phyloP scores from a whole-genome alignment of 2,888 invertebrate genomes.

The Rhagonycha fulva region DNA sequence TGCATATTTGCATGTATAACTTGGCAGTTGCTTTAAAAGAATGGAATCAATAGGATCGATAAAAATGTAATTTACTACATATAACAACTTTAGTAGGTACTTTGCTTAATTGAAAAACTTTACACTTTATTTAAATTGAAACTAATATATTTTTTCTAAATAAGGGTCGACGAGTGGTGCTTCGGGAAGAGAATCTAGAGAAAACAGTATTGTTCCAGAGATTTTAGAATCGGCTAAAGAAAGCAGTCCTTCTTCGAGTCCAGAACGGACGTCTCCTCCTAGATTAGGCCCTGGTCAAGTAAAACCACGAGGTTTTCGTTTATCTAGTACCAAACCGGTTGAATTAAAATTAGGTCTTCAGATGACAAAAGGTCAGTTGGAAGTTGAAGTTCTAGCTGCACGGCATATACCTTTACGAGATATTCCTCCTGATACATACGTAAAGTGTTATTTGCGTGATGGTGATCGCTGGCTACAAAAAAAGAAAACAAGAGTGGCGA shows the following conservation, averaged over 20 bases:
- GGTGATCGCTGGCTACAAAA: conserved; percentile 89
- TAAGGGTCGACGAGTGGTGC: conserved; percentile 42
- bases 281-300: conserved; percentile 79
- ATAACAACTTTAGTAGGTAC: background rate
- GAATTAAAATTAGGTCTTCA: conserved; percentile 87
- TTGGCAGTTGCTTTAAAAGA: background rate
- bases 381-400: conserved; percentile 82
- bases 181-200: conserved; percentile 56
- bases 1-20: background rate
- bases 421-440: conserved; percentile 85
- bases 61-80: background rate
- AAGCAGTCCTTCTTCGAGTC: conserved; percentile 62
- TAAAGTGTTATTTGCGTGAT: conserved; percentile 90
- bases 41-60: background rate
- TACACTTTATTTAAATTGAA: background rate
- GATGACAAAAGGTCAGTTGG: conserved; percentile 89
- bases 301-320: conserved; percentile 74
- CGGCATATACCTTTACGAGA: conserved; percentile 71
- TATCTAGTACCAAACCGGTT: conserved; percentile 71
- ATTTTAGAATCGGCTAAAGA: conserved; percentile 57
- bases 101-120: background rate
- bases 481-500: conserved; percentile 85
- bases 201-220: conserved; percentile 64
- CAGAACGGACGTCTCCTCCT: conserved; percentile 60
- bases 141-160: conserved; percentile 14